Percentiles rank a stretch among this genome's conserved stretches.
phyloP scores from a whole-genome alignment of 2,888 invertebrate species.

The Clusia tigrina region DNA sequence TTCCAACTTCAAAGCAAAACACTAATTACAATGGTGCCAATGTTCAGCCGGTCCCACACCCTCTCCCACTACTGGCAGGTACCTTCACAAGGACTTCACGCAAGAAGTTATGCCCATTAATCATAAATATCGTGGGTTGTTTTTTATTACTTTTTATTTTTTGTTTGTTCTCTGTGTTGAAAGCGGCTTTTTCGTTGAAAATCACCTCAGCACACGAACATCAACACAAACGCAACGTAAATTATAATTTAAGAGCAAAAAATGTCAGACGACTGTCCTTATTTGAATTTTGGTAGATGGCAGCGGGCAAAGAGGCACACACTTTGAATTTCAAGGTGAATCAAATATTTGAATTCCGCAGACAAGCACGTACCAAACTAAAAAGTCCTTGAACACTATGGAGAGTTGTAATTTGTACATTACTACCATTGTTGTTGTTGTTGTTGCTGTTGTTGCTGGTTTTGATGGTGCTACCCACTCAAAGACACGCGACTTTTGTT shows the following conservation, averaged over 20 bases:
- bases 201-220: conserved; percentile 21
- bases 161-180: too few relatives aligned
- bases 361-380: neutral
- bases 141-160: too few relatives aligned
- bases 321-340: too few relatives aligned
- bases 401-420: neutral
- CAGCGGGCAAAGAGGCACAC: too few relatives aligned
- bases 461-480: neutral
- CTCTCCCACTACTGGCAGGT: neutral
- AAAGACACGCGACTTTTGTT: conserved; percentile 30
- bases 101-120: conserved; percentile 47
- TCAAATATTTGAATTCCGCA: too few relatives aligned
- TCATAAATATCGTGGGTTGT: conserved; percentile 33
- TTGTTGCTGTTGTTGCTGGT: conserved; percentile 9
- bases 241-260: too few relatives aligned
- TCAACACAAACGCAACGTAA: too few relatives aligned
- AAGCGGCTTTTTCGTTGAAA: conserved; percentile 13
- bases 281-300: too few relatives aligned
- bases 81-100: conserved; percentile 39
- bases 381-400: neutral
- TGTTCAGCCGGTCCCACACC: neutral
- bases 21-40: conserved; percentile 11
- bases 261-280: too few relatives aligned
- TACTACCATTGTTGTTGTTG: too few relatives aligned
- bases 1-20: conserved; percentile 8